These are phyloP conservation scores for Meteorus colon DNA, from an alignment of 2,888 invertebrate genomes.

Conservation along the genomic window DNA sequence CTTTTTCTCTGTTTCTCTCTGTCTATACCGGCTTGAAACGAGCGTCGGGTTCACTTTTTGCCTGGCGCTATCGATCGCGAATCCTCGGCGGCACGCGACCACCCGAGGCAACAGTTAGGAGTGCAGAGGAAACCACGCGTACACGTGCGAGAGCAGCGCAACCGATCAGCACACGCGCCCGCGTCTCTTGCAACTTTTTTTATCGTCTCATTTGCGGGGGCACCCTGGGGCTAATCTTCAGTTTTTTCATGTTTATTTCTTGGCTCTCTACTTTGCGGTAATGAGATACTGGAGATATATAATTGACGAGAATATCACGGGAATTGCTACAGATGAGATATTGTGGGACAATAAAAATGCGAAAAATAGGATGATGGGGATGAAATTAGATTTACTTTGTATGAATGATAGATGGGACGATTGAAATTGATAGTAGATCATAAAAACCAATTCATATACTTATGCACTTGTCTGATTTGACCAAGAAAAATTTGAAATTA, in stretches of 20 bases:
- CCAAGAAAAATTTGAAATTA: too few relatives aligned
- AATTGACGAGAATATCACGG: not conserved
- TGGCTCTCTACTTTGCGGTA: conserved; percentile 9
- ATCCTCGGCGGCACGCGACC: conserved; percentile 56
- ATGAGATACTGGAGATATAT: conserved; percentile 3
- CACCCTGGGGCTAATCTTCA: conserved; percentile 8
- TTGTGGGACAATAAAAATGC: conserved; percentile 7
- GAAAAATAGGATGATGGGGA: not conserved
- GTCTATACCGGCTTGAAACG: conserved; percentile 36
- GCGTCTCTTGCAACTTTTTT: conserved; percentile 16
- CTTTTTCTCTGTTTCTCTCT: conserved; percentile 18
- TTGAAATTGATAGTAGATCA: not conserved
- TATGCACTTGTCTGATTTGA: too few relatives aligned
- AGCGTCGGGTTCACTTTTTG: conserved; percentile 50
- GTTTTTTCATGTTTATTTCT: conserved; percentile 3
- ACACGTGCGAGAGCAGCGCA: conserved; percentile 33
- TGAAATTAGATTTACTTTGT: conserved; percentile 4
- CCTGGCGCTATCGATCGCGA: conserved; percentile 52
- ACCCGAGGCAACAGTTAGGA: conserved; percentile 51
- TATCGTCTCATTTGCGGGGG: conserved; percentile 13
- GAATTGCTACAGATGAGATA: not conserved
- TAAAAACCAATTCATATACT: not conserved
- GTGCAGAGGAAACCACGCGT: conserved; percentile 32
- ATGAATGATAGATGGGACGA: not conserved
- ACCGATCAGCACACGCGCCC: conserved; percentile 32